phyloP scores from a whole-genome alignment of 1,140 invertebrate species.

The Bombus difficillimus region DNA sequence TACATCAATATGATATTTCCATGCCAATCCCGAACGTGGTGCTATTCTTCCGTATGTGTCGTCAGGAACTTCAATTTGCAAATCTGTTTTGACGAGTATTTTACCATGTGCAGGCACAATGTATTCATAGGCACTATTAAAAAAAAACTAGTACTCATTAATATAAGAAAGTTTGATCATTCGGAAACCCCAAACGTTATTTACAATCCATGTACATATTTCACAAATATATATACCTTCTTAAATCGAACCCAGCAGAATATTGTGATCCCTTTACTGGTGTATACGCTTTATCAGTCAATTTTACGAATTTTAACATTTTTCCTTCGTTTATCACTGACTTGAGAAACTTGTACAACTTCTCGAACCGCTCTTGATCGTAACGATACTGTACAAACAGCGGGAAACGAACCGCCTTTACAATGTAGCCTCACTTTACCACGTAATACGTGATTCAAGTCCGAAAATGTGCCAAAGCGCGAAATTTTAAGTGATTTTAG shows the following conservation, averaged over 20 bases:
- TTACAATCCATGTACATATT: neutral
- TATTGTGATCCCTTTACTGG: constrained; percentile 92
- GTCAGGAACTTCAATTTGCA: constrained; percentile 93
- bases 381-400: neutral
- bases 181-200: neutral
- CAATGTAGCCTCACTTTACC: neutral
- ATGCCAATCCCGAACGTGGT: constrained; percentile 97
- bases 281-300: constrained; percentile 89
- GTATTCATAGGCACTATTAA: constrained; percentile 93
- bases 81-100: constrained; percentile 94
- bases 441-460: neutral
- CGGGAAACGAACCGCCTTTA: neutral
- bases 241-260: constrained; percentile 96
- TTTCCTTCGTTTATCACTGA: neutral
- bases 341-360: neutral
- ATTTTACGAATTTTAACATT: constrained; percentile 89
- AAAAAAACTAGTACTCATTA: neutral
- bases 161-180: neutral
- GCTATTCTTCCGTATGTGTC: constrained; percentile 98
- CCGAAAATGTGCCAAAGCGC: neutral
- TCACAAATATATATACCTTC: constrained; percentile 84
- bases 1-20: constrained; percentile 98
- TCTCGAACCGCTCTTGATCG: neutral
- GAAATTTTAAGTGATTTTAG: neutral
- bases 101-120: constrained; percentile 93